A percentile compares a stretch with the other conserved stretches of the same genome.
Conservation (phyloP, 2,797 vertebrate genomes). For the Paedocypris micromegethes region DNA sequence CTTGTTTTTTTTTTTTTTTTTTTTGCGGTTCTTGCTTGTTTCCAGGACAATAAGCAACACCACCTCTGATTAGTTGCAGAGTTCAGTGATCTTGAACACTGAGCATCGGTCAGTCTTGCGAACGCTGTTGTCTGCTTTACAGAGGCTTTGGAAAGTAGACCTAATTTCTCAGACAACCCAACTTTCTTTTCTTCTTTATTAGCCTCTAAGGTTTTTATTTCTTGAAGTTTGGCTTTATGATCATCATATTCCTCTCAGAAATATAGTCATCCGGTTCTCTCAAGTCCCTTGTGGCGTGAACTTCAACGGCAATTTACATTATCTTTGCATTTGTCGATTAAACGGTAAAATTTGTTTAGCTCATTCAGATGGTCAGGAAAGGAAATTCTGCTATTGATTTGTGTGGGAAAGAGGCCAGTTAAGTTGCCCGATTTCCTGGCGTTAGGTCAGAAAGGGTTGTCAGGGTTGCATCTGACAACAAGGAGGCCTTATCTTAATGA, state of each 20-base stretch:
- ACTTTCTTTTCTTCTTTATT: slow-evolving; percentile 47
- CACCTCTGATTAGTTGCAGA: slow-evolving; percentile 81
- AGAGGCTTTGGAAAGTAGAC: slow-evolving; percentile 63
- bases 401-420: slow-evolving; percentile 63
- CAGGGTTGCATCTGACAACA: slow-evolving; percentile 59
- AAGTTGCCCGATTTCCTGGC: slow-evolving; percentile 58
- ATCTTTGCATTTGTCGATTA: no score
- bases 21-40: slow-evolving; percentile 65
- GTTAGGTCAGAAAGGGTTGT: slow-evolving; percentile 64
- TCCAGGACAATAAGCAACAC: slow-evolving; percentile 78
- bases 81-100: slow-evolving; percentile 79
- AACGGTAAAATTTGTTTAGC: no score
- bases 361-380: neutral
- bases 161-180: slow-evolving; percentile 49
- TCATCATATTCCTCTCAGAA: slow-evolving; percentile 30
- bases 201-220: slow-evolving; percentile 47
- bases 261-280: slow-evolving; percentile 41
- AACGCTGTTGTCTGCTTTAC: slow-evolving; percentile 71
- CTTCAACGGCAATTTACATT: no score
- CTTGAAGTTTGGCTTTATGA: slow-evolving; percentile 40
- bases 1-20: slow-evolving; percentile 6
- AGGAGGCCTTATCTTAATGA: slow-evolving; percentile 79
- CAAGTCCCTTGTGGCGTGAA: neutral
- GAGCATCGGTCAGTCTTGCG: slow-evolving; percentile 67
- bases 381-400: slow-evolving; percentile 62